phyloP scores from a whole-genome alignment of 2,797 vertebrate species.

The Phrynocephalus forsythii region DNA sequence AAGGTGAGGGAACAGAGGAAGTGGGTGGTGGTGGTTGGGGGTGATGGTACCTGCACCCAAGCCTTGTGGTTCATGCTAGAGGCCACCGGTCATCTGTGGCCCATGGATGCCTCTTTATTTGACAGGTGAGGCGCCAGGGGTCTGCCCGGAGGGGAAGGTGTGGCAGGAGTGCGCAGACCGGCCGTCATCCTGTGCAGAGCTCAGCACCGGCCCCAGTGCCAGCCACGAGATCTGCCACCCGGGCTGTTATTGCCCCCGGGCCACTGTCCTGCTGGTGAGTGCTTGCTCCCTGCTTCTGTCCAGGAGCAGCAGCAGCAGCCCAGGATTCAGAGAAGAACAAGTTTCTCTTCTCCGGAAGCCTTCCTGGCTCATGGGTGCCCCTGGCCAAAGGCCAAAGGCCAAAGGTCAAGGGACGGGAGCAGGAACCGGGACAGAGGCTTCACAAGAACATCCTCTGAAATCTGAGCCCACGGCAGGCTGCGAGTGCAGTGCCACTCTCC shows the following conservation, averaged over 20 bases:
- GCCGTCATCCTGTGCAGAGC: slow-evolving; percentile 82
- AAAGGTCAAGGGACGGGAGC: background rate
- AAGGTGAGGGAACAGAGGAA: background rate
- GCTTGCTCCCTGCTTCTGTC: too few species aligned
- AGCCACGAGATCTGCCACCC: slow-evolving; percentile 76
- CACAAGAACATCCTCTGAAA: background rate
- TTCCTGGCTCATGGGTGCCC: background rate
- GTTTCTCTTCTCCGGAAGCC: background rate
- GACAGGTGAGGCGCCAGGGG: slow-evolving; percentile 71
- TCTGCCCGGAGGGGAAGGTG: slow-evolving; percentile 79
- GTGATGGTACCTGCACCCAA: background rate
- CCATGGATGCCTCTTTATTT: background rate
- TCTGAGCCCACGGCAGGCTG: background rate
- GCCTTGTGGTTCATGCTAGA: too few species aligned
- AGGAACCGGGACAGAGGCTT: background rate
- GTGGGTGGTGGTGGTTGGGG: too few species aligned
- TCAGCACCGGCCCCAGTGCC: slow-evolving; percentile 55
- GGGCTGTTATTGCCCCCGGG: slow-evolving; percentile 84
- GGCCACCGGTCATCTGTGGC: too few species aligned
- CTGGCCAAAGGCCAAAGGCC: background rate
- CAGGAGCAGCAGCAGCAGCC: too few species aligned
- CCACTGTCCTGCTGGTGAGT: slow-evolving; percentile 81
- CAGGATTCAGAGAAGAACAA: background rate
- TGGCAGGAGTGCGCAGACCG: slow-evolving; percentile 83
- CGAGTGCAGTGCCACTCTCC: background rate